Evolutionary conservation across 2,797 vertebrate genomes (phyloP).

Genomic region (Cryptoprocta ferox): DNA sequence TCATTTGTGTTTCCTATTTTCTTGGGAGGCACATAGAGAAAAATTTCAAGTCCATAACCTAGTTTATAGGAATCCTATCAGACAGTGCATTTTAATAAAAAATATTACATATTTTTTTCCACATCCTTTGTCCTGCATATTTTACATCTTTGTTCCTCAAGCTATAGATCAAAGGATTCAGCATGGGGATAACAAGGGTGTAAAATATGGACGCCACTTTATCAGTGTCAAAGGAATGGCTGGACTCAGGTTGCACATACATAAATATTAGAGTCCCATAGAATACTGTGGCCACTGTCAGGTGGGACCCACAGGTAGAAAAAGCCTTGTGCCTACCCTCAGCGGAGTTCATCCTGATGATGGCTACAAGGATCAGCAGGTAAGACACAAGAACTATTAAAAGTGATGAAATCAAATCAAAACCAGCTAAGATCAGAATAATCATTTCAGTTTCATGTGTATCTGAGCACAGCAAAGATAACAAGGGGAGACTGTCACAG

Average conservation of each 20-base stretch:
- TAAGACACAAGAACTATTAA: conserved; percentile 60
- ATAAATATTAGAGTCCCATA: conserved; percentile 50
- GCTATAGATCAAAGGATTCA: conserved; percentile 76
- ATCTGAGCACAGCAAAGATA: conserved; percentile 59
- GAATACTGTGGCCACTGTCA: conserved; percentile 20
- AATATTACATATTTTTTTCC: neutral
- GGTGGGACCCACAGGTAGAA: conserved; percentile 56
- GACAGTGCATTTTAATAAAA: neutral
- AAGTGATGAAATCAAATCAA: conserved; percentile 55
- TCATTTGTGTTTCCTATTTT: neutral
- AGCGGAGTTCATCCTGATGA: conserved; percentile 66
- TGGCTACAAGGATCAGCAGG: conserved; percentile 18
- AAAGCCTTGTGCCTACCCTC: conserved; percentile 60
- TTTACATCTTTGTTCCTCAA: conserved; percentile 74
- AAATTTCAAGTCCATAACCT: neutral
- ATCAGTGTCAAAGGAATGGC: conserved; percentile 59
- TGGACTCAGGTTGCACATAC: conserved; percentile 52
- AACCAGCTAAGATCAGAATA: conserved; percentile 48
- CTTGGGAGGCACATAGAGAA: neutral
- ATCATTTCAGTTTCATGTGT: conserved; percentile 54
- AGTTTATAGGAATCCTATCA: neutral
- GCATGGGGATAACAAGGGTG: conserved; percentile 64
- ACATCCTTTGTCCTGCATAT: neutral
- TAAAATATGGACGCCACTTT: conserved; percentile 77
- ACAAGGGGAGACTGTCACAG: conserved; percentile 59